A percentile compares a stretch with the other conserved stretches of the same genome.
Evolutionary conservation across 2,797 vertebrate species (phyloP).

Genomic region (Gymnocypris eckloni): DNA sequence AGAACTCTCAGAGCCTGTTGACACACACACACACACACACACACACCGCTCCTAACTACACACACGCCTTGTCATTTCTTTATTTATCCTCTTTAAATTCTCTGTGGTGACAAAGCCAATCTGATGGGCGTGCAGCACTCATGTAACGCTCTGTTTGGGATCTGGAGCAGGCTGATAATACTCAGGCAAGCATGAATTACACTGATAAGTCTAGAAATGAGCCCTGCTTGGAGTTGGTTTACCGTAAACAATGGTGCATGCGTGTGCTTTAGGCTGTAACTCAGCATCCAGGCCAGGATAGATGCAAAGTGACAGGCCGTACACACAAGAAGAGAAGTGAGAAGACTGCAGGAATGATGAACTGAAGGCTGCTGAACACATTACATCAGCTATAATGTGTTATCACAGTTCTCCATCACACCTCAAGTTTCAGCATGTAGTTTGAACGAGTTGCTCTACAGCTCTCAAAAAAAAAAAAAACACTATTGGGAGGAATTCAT

Average conservation of each 20-base stretch:
- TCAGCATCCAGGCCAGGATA: slow-evolving; percentile 8
- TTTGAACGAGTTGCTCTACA: neutral
- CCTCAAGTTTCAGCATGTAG: neutral
- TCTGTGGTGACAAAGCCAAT: slow-evolving; percentile 67
- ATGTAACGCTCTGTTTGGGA: slow-evolving; percentile 71
- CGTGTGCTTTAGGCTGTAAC: slow-evolving; percentile 30
- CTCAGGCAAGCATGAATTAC: slow-evolving; percentile 71
- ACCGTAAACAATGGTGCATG: slow-evolving; percentile 41
- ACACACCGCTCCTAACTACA: slow-evolving; percentile 45
- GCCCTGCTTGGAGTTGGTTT: slow-evolving; percentile 28
- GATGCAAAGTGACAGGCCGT: slow-evolving; percentile 30
- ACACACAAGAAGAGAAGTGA: neutral
- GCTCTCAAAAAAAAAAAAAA: neutral
- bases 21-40: slow-evolving; percentile 33
- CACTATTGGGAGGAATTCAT: neutral
- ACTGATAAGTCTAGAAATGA: slow-evolving; percentile 62
- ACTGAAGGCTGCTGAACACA: slow-evolving; percentile 2
- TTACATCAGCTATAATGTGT: neutral
- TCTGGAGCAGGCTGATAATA: slow-evolving; percentile 73
- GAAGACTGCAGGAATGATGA: slow-evolving; percentile 20
- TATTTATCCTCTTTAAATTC: slow-evolving; percentile 72
- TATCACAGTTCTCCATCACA: neutral
- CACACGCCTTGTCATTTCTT: slow-evolving; percentile 53
- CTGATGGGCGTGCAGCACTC: slow-evolving; percentile 71
- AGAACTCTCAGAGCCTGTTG: slow-evolving; percentile 21